Base-by-base conservation (phyloP, 2,113 vertebrate species). In the Vicugna pacos region DNA sequence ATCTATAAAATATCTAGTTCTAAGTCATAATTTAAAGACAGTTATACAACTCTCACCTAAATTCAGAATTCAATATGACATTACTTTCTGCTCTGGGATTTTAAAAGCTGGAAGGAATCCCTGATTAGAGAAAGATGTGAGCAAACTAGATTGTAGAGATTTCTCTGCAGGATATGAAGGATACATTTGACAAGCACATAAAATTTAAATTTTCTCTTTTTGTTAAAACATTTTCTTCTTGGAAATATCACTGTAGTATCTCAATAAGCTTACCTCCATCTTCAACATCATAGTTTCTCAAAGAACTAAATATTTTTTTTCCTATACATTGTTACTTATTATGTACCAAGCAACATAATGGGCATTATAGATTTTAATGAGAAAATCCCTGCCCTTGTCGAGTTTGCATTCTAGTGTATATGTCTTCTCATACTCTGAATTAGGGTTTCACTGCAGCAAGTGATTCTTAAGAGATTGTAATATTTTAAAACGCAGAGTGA, bases 41-140 rank as follows among this genome's bases (percentile, higher is more conserved):
- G 65, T 80, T 97, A 95, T 95, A 98, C 56, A 76, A 82, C 83
- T 67, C 42, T 42, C 60, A 83, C 19, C 54, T 83, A 96, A 91
- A 92, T 76, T 97, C 76, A 91, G 30, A 92, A 90, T 95, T 84
- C 70, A 91, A 13, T 73, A 58, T 52, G 16, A 88, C 65, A 90
- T 88, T 84, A 96, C 83, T 50, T 95, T 96, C 32, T 96, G 32
- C 48, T 96, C 77, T 96, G 80, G 62, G 65, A 67, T 93, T 94
- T 42, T 85, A 56, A 93, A 87, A 87, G 46, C 46, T 50, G 16
- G 6, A 96, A 93, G 16, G 22, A 93, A 76, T 77, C 24, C 13
- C 94, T 62, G 56, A 80, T 91, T 56, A 82, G 56, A 56, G 91
- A 90, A 56, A 88, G 17, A 17, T 56, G 8, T 62, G 62, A 90